Conservation (phyloP, 2,797 vertebrate genomes). For the Sphenodon punctatus region DNA sequence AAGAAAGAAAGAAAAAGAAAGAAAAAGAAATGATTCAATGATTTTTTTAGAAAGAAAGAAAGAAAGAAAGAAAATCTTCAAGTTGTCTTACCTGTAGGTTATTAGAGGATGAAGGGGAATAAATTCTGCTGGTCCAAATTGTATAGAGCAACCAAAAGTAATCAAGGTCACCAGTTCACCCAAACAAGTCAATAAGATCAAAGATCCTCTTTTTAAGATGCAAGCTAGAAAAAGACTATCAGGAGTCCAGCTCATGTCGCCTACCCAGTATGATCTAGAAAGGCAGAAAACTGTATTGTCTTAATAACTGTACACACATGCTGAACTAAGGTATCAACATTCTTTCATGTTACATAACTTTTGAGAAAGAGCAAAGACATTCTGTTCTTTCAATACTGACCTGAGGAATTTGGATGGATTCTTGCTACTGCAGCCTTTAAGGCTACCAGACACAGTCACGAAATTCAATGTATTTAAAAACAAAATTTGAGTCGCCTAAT, state of each 20-base stretch:
- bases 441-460: conserved; percentile 81
- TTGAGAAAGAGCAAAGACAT: neutral
- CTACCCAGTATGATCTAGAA: conserved; percentile 94
- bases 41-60: conserved; percentile 19
- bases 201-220: conserved; percentile 91
- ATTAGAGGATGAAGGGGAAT: conserved; percentile 95
- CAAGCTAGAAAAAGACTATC: conserved; percentile 91
- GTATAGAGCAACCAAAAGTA: conserved; percentile 89
- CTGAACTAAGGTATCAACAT: neutral
- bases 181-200: conserved; percentile 87
- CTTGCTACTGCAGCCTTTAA: conserved; percentile 92
- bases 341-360: neutral
- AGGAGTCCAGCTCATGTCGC: conserved; percentile 88
- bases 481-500: conserved; percentile 90
- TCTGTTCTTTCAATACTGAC: conserved; percentile 64
- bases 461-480: conserved; percentile 91
- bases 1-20: conserved; percentile 26
- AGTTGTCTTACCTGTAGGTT: conserved; percentile 84
- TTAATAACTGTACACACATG: neutral
- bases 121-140: conserved; percentile 94
- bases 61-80: neutral
- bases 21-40: neutral
- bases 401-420: conserved; percentile 85
- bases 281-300: neutral
- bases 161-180: conserved; percentile 87